These are phyloP conservation scores for Drepana falcataria DNA, from an alignment of 2,888 invertebrate genomes.

Conservation along the genomic window DNA sequence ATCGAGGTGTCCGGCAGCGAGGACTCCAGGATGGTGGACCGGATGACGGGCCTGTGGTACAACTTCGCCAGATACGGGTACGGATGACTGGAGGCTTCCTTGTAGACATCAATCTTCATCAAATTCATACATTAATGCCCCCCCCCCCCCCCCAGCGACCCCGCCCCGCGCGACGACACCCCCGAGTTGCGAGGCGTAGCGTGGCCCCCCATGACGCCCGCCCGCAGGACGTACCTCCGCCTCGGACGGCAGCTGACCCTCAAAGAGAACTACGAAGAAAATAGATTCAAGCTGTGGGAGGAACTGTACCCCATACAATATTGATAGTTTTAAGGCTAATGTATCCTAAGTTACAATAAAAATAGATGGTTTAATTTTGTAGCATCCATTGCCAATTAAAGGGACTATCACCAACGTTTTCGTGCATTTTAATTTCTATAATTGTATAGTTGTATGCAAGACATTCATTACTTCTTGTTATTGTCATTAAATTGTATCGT, in stretches of 20 bases:
- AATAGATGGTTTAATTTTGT: too few relatives aligned
- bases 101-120: background rate
- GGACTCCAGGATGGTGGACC: conserved; percentile 57
- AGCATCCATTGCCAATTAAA: too few relatives aligned
- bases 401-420: too few relatives aligned
- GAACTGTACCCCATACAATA: conserved; percentile 22
- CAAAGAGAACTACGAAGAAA: conserved; percentile 22
- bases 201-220: conserved; percentile 28
- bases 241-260: conserved; percentile 11
- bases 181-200: conserved; percentile 16
- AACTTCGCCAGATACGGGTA: conserved; percentile 71
- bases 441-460: too few relatives aligned
- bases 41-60: conserved; percentile 58
- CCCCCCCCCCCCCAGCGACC: conserved; percentile 23
- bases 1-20: conserved; percentile 33
- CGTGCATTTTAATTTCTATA: too few relatives aligned
- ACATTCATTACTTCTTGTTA: too few relatives aligned
- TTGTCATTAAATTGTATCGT: too few relatives aligned
- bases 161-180: conserved; percentile 16
- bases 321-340: background rate
- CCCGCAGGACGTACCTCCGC: conserved; percentile 21
- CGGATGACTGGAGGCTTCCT: conserved; percentile 5
- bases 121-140: too few relatives aligned
- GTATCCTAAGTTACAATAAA: background rate
- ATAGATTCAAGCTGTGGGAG: conserved; percentile 28